phyloP scores from a whole-genome alignment of 2,888 invertebrate genomes.

The Oegoconia quadripuncta region DNA sequence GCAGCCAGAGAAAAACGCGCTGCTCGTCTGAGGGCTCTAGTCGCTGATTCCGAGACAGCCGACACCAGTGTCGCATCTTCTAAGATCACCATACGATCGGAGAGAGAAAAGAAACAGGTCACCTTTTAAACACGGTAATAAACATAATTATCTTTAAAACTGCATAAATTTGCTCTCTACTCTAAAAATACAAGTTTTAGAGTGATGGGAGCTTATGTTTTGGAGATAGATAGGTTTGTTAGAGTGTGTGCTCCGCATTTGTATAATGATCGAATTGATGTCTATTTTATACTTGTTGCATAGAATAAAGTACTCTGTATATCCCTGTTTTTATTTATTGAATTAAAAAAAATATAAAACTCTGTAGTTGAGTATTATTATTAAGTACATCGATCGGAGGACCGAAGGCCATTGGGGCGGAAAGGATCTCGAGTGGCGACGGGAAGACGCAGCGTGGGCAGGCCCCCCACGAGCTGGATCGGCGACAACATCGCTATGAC shows the following conservation, averaged over 20 bases:
- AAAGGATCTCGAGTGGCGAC: no score
- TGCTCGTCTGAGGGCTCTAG: slow-evolving; percentile 83
- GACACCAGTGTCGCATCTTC: slow-evolving; percentile 53
- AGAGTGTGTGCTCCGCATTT: slow-evolving; percentile 60
- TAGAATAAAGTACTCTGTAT: slow-evolving; percentile 63
- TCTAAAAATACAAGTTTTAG: slow-evolving; percentile 36
- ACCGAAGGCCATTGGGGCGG: no score
- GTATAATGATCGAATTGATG: slow-evolving; percentile 53
- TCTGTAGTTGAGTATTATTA: neutral
- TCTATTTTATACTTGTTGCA: slow-evolving; percentile 63
- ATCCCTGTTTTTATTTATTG: slow-evolving; percentile 58
- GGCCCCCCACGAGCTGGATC: no score
- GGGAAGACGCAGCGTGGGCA: no score
- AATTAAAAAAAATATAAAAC: slow-evolving; percentile 19
- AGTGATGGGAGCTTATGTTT: slow-evolving; percentile 31
- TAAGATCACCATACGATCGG: slow-evolving; percentile 60
- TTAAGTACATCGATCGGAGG: no score
- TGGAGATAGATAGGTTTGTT: slow-evolving; percentile 55
- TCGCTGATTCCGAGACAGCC: slow-evolving; percentile 78
- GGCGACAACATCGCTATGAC: no score
- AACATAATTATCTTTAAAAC: slow-evolving; percentile 22
- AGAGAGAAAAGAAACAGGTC: slow-evolving; percentile 73
- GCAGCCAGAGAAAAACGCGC: slow-evolving; percentile 85
- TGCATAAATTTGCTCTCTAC: slow-evolving; percentile 30
- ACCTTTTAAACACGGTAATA: slow-evolving; percentile 52